Conservation (phyloP, 1,140 invertebrate genomes). For the Euborellia annulipes region DNA sequence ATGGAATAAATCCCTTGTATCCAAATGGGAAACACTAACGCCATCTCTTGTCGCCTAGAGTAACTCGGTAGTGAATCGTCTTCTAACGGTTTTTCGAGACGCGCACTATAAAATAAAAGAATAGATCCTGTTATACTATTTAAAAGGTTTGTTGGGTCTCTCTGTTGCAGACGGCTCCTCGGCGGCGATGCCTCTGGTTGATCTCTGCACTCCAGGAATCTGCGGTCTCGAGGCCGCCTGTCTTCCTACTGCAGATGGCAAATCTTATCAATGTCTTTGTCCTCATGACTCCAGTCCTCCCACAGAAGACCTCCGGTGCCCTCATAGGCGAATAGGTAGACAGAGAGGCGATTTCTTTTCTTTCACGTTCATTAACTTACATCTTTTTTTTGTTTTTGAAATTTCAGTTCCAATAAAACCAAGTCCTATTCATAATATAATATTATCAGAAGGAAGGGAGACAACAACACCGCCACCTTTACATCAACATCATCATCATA, state of each 20-base stretch:
- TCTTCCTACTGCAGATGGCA: constrained; percentile 27
- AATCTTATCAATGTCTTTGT: constrained; percentile 42
- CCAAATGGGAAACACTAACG: too few relatives aligned
- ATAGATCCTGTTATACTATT: too few relatives aligned
- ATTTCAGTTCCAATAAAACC: constrained; percentile 36
- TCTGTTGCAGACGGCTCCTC: too few relatives aligned
- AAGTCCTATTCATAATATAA: constrained; percentile 41
- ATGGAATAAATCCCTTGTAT: too few relatives aligned
- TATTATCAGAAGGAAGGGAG: constrained; percentile 33
- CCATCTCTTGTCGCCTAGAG: too few relatives aligned
- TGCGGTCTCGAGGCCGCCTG: constrained; percentile 46
- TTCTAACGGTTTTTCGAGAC: too few relatives aligned
- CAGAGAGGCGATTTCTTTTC: too few relatives aligned
- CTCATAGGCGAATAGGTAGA: constrained; percentile 38
- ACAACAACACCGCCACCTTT: constrained; percentile 24
- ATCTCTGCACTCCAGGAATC: constrained; percentile 29
- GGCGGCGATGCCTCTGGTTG: too few relatives aligned
- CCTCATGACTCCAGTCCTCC: constrained; percentile 41
- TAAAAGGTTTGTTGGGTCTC: too few relatives aligned
- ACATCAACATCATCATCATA: too few relatives aligned
- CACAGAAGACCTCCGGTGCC: constrained; percentile 42
- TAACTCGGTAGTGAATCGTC: too few relatives aligned
- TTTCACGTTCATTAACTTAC: neutral
- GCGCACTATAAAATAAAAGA: too few relatives aligned
- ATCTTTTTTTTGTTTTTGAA: constrained; percentile 10